Conservation (phyloP, 2,113 vertebrate genomes). For the Sander vitreus region DNA sequence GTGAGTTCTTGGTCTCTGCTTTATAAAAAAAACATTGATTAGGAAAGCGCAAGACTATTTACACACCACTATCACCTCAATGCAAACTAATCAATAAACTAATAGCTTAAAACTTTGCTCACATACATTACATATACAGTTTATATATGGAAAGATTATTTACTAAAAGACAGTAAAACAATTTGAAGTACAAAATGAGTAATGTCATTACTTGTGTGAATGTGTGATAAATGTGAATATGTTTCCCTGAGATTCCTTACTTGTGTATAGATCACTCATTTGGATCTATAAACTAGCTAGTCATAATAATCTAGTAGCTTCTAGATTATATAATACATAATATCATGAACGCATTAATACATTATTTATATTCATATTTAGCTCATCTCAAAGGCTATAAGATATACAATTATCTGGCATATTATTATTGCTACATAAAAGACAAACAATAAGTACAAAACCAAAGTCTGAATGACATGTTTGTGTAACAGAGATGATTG, state of each 20-base stretch:
- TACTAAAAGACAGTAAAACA: conserved; percentile 22
- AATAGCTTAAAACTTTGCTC: neutral
- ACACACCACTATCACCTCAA: neutral
- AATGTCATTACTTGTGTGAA: conserved; percentile 9
- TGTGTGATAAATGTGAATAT: conserved; percentile 2
- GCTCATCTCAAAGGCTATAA: neutral
- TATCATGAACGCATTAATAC: neutral
- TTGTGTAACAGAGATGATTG: neutral
- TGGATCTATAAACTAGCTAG: conserved; percentile 47
- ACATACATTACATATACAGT: neutral
- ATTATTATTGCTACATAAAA: conserved; percentile 2
- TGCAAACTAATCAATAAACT: neutral
- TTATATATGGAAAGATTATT: conserved; percentile 6
- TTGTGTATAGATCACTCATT: conserved; percentile 64
- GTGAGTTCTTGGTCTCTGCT: conserved; percentile 1
- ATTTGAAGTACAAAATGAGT: conserved; percentile 7
- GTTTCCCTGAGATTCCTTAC: conserved; percentile 69
- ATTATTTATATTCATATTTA: neutral
- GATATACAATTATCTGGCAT: neutral
- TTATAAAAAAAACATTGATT: conserved; percentile 29
- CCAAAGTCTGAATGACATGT: neutral
- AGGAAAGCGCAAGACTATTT: neutral
- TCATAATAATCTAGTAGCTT: neutral
- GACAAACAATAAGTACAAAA: neutral
- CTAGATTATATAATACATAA: neutral